phyloP scores from a whole-genome alignment of 2,113 vertebrate genomes.

The Bothrops jararaca region DNA sequence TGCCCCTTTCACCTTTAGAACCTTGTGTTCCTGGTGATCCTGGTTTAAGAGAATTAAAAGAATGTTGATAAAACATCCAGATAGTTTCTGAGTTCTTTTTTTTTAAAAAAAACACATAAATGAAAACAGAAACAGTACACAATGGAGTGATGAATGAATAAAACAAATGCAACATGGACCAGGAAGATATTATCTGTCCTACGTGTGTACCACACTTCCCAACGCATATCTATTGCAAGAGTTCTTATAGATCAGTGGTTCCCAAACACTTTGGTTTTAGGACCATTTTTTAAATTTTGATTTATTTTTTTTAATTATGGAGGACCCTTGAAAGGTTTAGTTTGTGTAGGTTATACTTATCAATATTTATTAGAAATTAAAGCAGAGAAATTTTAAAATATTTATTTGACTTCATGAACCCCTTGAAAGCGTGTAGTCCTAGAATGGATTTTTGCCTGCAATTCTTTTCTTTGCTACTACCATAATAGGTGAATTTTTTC shows the following conservation, averaged over 20 bases:
- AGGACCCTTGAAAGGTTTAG: neutral
- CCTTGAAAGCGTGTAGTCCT: neutral
- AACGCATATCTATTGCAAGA: neutral
- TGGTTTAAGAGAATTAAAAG: conserved; percentile 45
- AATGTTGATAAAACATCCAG: neutral
- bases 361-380: neutral
- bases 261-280: neutral
- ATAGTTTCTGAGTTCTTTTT: neutral
- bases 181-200: neutral
- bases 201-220: neutral
- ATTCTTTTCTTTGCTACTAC: neutral
- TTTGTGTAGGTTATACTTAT: neutral
- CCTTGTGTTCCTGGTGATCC: conserved; percentile 44
- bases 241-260: neutral
- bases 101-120: neutral
- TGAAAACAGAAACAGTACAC: neutral
- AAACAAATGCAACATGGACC: neutral
- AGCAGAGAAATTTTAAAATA: neutral
- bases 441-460: neutral
- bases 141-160: neutral
- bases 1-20: conserved; percentile 60
- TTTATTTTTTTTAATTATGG: neutral
- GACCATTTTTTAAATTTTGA: neutral
- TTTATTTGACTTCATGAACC: neutral
- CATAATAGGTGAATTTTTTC: neutral